phyloP scores from a whole-genome alignment of 64 coral and sea anemone genomes.

The Montipora foliosa region DNA sequence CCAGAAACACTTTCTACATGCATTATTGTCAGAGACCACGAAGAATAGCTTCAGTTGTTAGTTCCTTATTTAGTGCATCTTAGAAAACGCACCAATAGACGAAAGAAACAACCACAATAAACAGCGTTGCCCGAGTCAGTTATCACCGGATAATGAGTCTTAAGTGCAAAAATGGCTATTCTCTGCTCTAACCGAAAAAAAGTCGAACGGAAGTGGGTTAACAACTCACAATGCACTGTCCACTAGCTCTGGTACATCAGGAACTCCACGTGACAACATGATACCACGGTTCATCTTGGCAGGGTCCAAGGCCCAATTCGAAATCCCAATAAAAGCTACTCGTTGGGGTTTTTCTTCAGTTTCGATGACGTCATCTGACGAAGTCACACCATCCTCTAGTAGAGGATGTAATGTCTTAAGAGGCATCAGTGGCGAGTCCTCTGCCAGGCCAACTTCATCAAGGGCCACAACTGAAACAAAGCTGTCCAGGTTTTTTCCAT shows the following conservation, averaged over 20 bases:
- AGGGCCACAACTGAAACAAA: constrained; percentile 83
- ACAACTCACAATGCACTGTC: constrained; percentile 75
- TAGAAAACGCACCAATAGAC: no score
- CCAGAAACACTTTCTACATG: no score
- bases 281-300: constrained; percentile 91
- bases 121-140: no score
- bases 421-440: constrained; percentile 88
- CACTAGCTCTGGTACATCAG: constrained; percentile 53
- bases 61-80: no score
- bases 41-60: no score
- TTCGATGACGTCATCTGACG: constrained; percentile 81
- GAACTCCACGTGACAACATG: constrained; percentile 83
- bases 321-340: constrained; percentile 80
- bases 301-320: constrained; percentile 88
- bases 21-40: no score
- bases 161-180: no score
- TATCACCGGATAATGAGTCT: no score
- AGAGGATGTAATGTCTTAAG: constrained; percentile 85
- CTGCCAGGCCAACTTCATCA: constrained; percentile 85
- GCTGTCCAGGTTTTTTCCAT: constrained; percentile 65
- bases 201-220: not conserved
- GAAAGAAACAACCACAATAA: no score
- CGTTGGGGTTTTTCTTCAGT: constrained; percentile 50
- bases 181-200: no score
- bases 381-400: constrained; percentile 80